Percentiles rank a stretch among this genome's conserved stretches.
Conservation (phyloP, 2,113 vertebrate species). For the Bambusicola thoracicus region DNA sequence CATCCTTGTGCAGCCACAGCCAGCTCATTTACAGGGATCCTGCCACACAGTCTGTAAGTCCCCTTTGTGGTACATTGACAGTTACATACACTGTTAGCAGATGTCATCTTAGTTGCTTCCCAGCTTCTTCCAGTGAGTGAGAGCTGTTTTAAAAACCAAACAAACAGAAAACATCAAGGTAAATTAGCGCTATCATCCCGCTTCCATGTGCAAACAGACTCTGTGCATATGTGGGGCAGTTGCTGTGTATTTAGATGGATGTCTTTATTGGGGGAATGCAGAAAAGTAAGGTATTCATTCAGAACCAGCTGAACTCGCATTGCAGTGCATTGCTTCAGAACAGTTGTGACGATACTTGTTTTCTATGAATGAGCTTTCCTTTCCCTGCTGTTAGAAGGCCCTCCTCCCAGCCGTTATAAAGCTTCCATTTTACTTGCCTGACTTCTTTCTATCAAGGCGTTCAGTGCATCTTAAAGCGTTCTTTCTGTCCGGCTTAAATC, state of each 20-base stretch:
- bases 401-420: background rate
- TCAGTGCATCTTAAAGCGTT: background rate
- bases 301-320: background rate
- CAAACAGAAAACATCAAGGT: constrained; percentile 17
- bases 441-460: background rate
- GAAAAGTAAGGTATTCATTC: background rate
- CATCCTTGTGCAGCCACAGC: background rate
- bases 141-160: constrained; percentile 5
- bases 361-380: background rate
- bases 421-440: background rate
- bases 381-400: background rate
- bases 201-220: background rate
- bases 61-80: background rate
- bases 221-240: background rate
- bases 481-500: background rate
- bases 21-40: background rate
- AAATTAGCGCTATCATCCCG: background rate
- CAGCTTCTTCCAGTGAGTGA: background rate
- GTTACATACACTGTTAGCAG: background rate
- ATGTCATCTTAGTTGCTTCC: background rate
- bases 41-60: background rate
- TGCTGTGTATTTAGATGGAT: background rate
- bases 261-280: background rate
- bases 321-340: background rate
- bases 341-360: background rate